Evolutionary conservation across 2,888 invertebrate species (phyloP).

Genomic region (Resseliella maxima): DNA sequence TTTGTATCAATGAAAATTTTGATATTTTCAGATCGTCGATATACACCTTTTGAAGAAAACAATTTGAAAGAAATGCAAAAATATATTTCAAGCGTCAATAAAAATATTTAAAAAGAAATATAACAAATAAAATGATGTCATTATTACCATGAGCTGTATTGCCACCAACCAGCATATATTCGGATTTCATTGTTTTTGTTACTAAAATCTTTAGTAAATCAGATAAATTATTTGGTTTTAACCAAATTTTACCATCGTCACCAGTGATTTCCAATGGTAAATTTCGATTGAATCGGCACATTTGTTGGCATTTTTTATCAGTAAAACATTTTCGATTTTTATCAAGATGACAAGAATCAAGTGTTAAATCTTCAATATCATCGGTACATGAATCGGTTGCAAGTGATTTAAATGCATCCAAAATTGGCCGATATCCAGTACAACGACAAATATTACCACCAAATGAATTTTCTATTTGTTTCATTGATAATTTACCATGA

Average conservation of each 20-base stretch:
- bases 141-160: conserved; percentile 75
- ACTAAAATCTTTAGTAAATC: conserved; percentile 71
- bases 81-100: conserved; percentile 57
- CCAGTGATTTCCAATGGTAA: neutral
- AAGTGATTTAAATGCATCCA: conserved; percentile 83
- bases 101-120: too few species aligned
- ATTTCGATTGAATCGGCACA: neutral
- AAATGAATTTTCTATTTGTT: conserved; percentile 80
- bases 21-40: conserved; percentile 67
- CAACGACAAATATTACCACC: conserved; percentile 84
- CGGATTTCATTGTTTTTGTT: neutral
- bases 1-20: conserved; percentile 73
- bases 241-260: conserved; percentile 69
- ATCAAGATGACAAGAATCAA: neutral
- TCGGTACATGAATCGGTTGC: conserved; percentile 71
- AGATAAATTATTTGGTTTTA: conserved; percentile 70
- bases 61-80: neutral
- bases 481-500: conserved; percentile 70
- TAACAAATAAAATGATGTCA: too few species aligned
- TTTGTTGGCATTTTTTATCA: neutral
- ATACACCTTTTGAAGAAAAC: conserved; percentile 66
- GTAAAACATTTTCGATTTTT: neutral
- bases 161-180: conserved; percentile 72
- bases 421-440: conserved; percentile 82
- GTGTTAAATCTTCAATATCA: conserved; percentile 67